Evolutionary conservation across 2,113 vertebrate species (phyloP).

Genomic region (Nothocercus nigrocapillus): DNA sequence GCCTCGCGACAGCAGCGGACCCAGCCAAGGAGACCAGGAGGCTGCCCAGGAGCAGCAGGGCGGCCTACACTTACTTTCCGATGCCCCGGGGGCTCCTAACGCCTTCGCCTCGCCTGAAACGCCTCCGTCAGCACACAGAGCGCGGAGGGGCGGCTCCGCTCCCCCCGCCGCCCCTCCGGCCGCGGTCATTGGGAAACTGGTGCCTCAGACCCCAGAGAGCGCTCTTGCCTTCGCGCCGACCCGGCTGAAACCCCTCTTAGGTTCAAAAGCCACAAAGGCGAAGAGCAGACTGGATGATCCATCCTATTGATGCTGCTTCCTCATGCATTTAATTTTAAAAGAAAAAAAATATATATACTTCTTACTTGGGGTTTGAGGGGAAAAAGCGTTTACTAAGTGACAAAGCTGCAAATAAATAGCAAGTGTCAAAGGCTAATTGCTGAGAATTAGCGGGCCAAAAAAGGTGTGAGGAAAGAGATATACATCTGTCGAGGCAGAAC

Average conservation of each 20-base stretch:
- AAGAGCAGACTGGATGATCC: not conserved
- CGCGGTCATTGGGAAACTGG: not conserved
- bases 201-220: not conserved
- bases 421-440: constrained; percentile 11
- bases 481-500: not conserved
- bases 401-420: not conserved
- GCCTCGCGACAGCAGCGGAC: not conserved
- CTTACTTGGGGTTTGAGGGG: not conserved
- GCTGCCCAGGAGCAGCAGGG: not conserved
- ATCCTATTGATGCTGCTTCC: not conserved
- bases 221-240: not conserved
- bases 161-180: not conserved
- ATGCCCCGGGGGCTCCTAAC: not conserved
- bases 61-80: not conserved
- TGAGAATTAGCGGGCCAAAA: constrained; percentile 9
- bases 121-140: not conserved
- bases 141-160: not conserved
- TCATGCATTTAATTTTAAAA: not conserved
- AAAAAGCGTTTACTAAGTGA: not conserved
- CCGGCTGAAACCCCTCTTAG: not conserved
- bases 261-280: not conserved
- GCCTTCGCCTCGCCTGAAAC: not conserved
- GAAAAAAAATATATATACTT: not conserved
- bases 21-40: not conserved
- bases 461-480: constrained; percentile 3